phyloP scores from a whole-genome alignment of 2,113 vertebrate species.

The Machaerirhynchus nigripectus region DNA sequence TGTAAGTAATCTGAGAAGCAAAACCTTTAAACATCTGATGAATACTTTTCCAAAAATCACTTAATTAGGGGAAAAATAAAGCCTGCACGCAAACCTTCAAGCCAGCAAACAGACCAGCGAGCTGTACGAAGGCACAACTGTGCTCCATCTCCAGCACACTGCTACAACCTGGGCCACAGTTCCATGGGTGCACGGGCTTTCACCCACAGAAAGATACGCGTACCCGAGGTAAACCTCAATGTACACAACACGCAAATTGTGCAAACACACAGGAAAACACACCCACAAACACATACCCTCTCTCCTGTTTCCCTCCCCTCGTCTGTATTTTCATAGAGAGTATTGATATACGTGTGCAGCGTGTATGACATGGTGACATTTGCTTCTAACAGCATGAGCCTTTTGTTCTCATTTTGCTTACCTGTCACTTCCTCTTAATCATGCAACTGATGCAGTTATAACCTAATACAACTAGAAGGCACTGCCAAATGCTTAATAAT shows the following conservation, averaged over 20 bases:
- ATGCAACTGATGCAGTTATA: background rate
- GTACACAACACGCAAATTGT: background rate
- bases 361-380: background rate
- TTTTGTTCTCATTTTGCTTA: conserved; percentile 55
- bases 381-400: conserved; percentile 20
- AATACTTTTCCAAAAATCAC: background rate
- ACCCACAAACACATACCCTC: background rate
- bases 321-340: background rate
- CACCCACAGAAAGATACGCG: background rate
- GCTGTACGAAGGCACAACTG: background rate
- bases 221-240: background rate
- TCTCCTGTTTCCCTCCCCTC: background rate
- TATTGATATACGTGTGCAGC: rapidly evolving
- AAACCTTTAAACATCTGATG: background rate
- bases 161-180: background rate
- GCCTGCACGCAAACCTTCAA: background rate
- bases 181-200: rapidly evolving
- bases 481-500: conserved; percentile 24
- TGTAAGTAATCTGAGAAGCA: background rate
- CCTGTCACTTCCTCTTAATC: conserved; percentile 40
- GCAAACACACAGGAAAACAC: background rate
- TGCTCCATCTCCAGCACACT: background rate
- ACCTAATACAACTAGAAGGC: conserved; percentile 4
- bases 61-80: background rate
- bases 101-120: background rate